Percentiles rank a stretch among this genome's conserved stretches.
These are phyloP conservation scores for Myodes glareolus DNA, from an alignment of 2,113 vertebrate genomes.

Conservation along the genomic window DNA sequence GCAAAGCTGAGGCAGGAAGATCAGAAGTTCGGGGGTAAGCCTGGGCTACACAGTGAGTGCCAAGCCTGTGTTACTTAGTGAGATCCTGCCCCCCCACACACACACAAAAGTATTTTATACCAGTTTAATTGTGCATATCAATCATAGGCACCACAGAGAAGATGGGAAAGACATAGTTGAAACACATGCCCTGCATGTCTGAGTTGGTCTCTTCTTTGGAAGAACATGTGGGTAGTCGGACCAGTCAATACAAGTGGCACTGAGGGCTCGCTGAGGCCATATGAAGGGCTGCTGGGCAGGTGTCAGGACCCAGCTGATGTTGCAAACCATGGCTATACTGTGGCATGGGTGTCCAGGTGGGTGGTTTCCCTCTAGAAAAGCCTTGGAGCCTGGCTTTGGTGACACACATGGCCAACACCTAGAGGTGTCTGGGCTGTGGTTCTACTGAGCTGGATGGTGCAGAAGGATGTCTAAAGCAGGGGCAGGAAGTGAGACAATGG, in stretches of 20 bases:
- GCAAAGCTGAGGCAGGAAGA: background rate
- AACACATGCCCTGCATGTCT: background rate
- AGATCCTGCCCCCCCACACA: background rate
- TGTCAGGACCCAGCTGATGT: background rate
- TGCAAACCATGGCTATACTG: background rate
- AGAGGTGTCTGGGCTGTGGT: no score
- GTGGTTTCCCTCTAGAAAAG: background rate
- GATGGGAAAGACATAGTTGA: background rate
- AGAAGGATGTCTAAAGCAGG: background rate
- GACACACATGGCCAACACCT: background rate
- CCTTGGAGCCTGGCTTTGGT: background rate
- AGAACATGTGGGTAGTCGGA: background rate
- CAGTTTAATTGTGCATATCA: background rate
- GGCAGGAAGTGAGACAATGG: background rate
- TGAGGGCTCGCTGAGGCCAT: no score
- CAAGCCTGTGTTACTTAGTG: background rate
- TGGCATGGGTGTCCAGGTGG: background rate
- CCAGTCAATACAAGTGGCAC: background rate
- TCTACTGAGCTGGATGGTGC: background rate
- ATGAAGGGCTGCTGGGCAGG: accelerated
- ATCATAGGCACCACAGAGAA: background rate
- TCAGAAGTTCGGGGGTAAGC: background rate
- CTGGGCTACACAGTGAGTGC: background rate
- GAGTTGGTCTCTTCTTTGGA: background rate
- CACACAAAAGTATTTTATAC: background rate